A percentile compares a stretch with the other conserved stretches of the same genome.
These are phyloP conservation scores for Sinocyclocheilus grahami DNA, from an alignment of 2,113 vertebrate genomes.

Conservation along the genomic window DNA sequence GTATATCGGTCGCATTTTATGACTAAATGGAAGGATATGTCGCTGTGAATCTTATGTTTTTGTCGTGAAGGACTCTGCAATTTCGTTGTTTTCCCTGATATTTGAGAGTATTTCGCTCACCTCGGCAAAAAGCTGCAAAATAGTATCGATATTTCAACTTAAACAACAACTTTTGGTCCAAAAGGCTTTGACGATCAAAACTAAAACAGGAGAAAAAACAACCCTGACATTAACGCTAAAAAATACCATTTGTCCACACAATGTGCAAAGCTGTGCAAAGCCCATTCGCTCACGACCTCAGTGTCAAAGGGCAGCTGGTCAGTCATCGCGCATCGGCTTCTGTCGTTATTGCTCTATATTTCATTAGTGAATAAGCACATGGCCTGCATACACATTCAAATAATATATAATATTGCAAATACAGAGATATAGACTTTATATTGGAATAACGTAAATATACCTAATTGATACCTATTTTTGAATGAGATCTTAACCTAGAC, in stretches of 20 bases:
- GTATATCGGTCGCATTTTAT: neutral
- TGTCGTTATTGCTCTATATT: slow-evolving; percentile 41
- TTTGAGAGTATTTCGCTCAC: neutral
- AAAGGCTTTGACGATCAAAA: neutral
- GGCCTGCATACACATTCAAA: neutral
- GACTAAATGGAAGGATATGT: neutral
- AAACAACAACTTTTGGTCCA: neutral
- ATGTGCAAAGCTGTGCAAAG: slow-evolving; percentile 48
- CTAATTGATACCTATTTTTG: neutral
- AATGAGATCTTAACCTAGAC: neutral
- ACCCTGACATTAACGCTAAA: neutral
- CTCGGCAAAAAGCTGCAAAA: slow-evolving; percentile 6
- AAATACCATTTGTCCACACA: slow-evolving; percentile 53
- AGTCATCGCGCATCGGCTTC: slow-evolving; percentile 51
- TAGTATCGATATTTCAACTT: neutral
- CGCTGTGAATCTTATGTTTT: neutral
- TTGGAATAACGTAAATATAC: neutral
- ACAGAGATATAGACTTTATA: neutral
- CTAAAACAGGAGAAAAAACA: neutral
- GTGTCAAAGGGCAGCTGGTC: slow-evolving; percentile 71
- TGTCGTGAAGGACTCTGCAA: neutral
- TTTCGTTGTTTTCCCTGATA: neutral
- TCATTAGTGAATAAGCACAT: slow-evolving; percentile 13
- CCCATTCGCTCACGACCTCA: slow-evolving; percentile 53
- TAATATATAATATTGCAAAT: neutral